A percentile compares a stretch with the other conserved stretches of the same genome.
Conservation (phyloP, 30 jellyfish, hydroid and myxozoan species). For the Cassiopea andromeda region DNA sequence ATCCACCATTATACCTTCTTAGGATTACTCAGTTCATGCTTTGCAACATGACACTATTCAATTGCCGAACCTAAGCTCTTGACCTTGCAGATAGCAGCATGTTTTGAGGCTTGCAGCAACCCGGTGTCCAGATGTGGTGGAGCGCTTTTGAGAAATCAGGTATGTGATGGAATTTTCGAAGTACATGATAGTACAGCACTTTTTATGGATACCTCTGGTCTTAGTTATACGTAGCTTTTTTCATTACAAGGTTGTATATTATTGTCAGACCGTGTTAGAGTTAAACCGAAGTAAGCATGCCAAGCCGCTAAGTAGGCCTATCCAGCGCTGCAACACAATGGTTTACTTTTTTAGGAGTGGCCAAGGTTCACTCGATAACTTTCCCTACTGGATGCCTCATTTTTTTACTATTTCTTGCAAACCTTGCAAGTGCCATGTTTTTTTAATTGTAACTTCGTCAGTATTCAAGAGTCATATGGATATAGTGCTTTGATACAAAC, state of each 20-base stretch:
- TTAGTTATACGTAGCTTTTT: not conserved
- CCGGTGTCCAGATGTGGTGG: not conserved
- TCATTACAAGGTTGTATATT: too few relatives aligned
- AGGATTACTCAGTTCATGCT: not conserved
- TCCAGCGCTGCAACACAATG: not conserved
- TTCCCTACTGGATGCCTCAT: too few relatives aligned
- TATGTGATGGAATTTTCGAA: not conserved
- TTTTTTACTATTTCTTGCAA: too few relatives aligned
- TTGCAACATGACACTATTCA: not conserved
- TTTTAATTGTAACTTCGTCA: too few relatives aligned
- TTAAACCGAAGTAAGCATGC: too few relatives aligned
- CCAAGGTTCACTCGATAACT: not conserved
- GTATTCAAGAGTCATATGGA: too few relatives aligned
- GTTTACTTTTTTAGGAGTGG: not conserved
- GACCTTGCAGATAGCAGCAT: not conserved
- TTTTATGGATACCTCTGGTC: not conserved
- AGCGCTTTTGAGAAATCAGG: not conserved
- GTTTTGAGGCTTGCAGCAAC: not conserved
- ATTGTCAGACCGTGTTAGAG: too few relatives aligned
- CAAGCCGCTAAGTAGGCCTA: not conserved
- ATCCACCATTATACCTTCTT: not conserved
- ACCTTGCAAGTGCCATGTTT: too few relatives aligned
- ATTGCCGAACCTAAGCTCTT: not conserved
- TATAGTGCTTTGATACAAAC: too few relatives aligned
- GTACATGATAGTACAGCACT: not conserved